Conservation (phyloP, 2,888 invertebrate species). For the Atethmia centrago region DNA sequence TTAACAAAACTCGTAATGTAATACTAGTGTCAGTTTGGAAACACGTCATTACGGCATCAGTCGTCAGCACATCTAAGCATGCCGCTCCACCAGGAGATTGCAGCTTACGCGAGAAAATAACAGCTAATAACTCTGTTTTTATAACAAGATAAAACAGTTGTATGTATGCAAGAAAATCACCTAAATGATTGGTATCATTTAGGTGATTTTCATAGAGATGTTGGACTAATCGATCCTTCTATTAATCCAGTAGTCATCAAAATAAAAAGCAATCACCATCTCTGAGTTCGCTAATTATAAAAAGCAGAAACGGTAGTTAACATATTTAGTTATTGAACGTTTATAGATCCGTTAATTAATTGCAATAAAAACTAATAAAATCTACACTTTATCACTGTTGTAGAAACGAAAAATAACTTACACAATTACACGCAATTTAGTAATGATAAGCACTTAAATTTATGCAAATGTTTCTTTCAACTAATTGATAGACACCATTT, state of each 20-base stretch:
- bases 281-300: slow-evolving; percentile 67
- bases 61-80: slow-evolving; percentile 39
- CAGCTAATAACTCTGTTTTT: slow-evolving; percentile 58
- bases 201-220: too few relatives aligned
- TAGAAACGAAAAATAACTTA: slow-evolving; percentile 73
- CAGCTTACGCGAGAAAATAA: slow-evolving; percentile 51
- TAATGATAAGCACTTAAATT: slow-evolving; percentile 76
- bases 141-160: slow-evolving; percentile 28
- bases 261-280: slow-evolving; percentile 67
- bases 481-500: slow-evolving; percentile 79
- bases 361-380: slow-evolving; percentile 73
- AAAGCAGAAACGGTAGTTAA: slow-evolving; percentile 71
- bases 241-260: slow-evolving; percentile 65
- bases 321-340: slow-evolving; percentile 67
- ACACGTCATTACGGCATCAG: slow-evolving; percentile 46
- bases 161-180: slow-evolving; percentile 35
- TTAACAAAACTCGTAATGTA: slow-evolving; percentile 35
- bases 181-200: slow-evolving; percentile 54
- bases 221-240: slow-evolving; percentile 60
- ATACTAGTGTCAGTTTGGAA: slow-evolving; percentile 37
- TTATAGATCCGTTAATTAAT: slow-evolving; percentile 72
- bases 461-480: slow-evolving; percentile 81
- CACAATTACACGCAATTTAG: slow-evolving; percentile 78
- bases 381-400: slow-evolving; percentile 75
- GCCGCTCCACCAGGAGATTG: slow-evolving; percentile 37